Conservation (phyloP, 1,140 invertebrate species). For the Scaptomyza graminum region DNA sequence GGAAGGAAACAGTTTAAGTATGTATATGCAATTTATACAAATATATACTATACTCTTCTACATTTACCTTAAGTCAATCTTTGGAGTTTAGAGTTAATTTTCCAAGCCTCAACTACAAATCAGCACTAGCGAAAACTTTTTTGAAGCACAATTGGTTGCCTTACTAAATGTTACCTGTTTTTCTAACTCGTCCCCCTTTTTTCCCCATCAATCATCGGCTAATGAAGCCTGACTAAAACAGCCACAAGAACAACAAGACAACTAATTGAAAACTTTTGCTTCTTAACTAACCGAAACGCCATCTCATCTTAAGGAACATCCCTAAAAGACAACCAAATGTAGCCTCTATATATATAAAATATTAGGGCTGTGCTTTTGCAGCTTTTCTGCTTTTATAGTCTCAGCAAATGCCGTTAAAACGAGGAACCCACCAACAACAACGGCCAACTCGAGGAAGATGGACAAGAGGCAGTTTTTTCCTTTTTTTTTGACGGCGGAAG, state of each 20-base stretch:
- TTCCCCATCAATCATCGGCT: slow-evolving; percentile 27
- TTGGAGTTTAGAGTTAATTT: no score
- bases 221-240: slow-evolving; percentile 15
- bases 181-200: not conserved
- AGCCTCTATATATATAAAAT: slow-evolving; percentile 1
- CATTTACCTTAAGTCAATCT: no score
- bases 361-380: slow-evolving; percentile 15
- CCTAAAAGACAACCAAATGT: not conserved
- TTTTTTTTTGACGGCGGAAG: slow-evolving; percentile 1
- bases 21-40: no score
- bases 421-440: not conserved
- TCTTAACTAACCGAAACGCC: slow-evolving; percentile 31
- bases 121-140: slow-evolving; percentile 10
- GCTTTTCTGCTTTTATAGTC: slow-evolving; percentile 28
- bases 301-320: slow-evolving; percentile 3
- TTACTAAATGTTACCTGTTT: slow-evolving; percentile 21
- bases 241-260: not conserved
- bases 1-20: no score
- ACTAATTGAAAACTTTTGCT: slow-evolving; percentile 50
- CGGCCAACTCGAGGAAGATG: not conserved
- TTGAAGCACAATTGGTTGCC: slow-evolving; percentile 2
- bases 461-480: slow-evolving; percentile 8
- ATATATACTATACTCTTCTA: no score
- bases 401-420: slow-evolving; percentile 21
- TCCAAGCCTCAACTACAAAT: slow-evolving; percentile 1